phyloP scores from a whole-genome alignment of 2,888 invertebrate species.

The Pycnomerus fuliginosus region DNA sequence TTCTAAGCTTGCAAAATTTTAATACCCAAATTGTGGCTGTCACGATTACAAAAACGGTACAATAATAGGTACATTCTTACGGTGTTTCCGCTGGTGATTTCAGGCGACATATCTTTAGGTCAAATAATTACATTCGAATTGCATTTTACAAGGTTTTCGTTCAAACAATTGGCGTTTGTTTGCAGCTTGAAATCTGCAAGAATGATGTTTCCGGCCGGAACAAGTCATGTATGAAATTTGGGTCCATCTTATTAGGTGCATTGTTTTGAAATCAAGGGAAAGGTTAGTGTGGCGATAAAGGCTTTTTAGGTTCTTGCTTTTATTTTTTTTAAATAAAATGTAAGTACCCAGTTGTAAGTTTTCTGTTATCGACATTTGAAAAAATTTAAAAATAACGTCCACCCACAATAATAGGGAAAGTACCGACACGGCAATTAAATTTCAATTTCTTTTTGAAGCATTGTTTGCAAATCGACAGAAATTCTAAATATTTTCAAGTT shows the following conservation, averaged over 20 bases:
- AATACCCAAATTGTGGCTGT: slow-evolving; percentile 11
- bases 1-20: too few relatives aligned
- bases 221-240: slow-evolving; percentile 10
- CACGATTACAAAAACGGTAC: slow-evolving; percentile 16
- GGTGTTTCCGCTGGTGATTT: slow-evolving; percentile 19
- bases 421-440: neutral
- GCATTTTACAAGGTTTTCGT: too few relatives aligned
- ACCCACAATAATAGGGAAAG: too few relatives aligned
- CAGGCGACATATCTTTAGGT: too few relatives aligned
- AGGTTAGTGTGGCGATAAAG: neutral
- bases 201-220: slow-evolving; percentile 11
- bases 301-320: neutral
- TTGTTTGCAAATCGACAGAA: too few relatives aligned
- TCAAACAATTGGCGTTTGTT: slow-evolving; percentile 1
- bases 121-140: too few relatives aligned
- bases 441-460: slow-evolving; percentile 7
- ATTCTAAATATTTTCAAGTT: too few relatives aligned
- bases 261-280: slow-evolving; percentile 7
- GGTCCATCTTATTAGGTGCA: slow-evolving; percentile 8
- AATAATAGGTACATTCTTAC: too few relatives aligned
- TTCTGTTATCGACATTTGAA: too few relatives aligned
- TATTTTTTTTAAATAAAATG: neutral
- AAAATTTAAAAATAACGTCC: too few relatives aligned
- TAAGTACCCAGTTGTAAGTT: too few relatives aligned
- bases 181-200: slow-evolving; percentile 6